Evolutionary conservation across 2,888 invertebrate genomes (phyloP), one percentile per base, ranked within the genome.

Genomic region (Sinhomidia bicolor): DNA sequence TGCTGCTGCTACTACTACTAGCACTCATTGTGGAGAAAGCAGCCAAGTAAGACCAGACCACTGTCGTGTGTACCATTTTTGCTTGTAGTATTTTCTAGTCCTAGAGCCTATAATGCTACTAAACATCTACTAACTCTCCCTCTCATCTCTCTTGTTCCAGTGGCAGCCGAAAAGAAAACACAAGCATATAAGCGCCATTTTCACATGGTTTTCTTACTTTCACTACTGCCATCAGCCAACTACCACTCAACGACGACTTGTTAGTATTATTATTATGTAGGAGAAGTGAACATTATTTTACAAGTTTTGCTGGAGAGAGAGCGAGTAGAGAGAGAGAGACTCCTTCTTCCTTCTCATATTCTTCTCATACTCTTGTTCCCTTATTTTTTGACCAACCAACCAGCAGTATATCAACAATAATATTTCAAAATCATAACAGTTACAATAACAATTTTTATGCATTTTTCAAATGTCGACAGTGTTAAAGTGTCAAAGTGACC

Each of bases 161-260:
- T 23, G 26, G 60, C 41, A n/a, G n/a, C n/a, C n/a, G n/a, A n/a
- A n/a, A n/a, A n/a, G n/a, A n/a, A n/a, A n/a, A n/a, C n/a, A 47
- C 44, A 85, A 44, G 41, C 74, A 74, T 12, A 23, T 81, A 86
- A 90, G 90, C 90, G 90, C 86, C 89, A 90, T 88, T 87, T 89
- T 88, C 86, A 87, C 88, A 87, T 76, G 87, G 81, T 60, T 23
- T 41, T n/a, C n/a, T n/a, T n/a, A n/a, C n/a, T n/a, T n/a, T n/a
- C n/a, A n/a, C n/a, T n/a, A n/a, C n/a, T n/a, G n/a, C n/a, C n/a
- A n/a, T n/a, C n/a, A n/a, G n/a, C n/a, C n/a, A n/a, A n/a, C n/a
- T n/a, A n/a, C n/a, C 26, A 20, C 68, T 60, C 51, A 68, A 79
- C 79, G 26, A 65, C 78, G n/a, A n/a, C n/a, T 78, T 85, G 76